A percentile compares a stretch with the other conserved stretches of the same genome.
Evolutionary conservation across 2,113 vertebrate genomes (phyloP).

Genomic region (Oenanthe oenanthe): DNA sequence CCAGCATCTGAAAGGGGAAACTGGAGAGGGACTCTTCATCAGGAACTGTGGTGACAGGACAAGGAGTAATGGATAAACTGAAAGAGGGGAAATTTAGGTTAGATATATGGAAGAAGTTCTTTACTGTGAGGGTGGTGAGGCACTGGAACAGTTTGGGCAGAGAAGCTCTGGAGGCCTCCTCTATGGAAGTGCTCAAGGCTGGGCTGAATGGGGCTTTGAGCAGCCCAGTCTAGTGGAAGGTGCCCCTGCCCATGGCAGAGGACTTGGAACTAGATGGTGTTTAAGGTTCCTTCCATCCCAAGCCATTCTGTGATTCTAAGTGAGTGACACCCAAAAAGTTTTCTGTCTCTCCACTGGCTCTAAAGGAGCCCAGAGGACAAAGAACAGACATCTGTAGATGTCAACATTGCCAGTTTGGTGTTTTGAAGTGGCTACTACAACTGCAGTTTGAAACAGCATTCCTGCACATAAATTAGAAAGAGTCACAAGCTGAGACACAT

Average conservation of each 20-base stretch:
- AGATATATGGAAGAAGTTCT: not conserved
- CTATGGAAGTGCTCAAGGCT: not conserved
- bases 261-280: not conserved
- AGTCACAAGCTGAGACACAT: not conserved
- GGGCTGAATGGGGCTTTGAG: not conserved
- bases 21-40: not conserved
- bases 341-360: not conserved
- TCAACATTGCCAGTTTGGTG: not conserved
- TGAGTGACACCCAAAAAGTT: not conserved
- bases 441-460: not conserved
- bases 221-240: rapidly evolving
- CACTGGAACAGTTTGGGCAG: not conserved
- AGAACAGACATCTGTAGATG: not conserved
- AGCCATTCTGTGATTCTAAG: not conserved
- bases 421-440: not conserved
- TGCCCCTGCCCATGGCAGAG: not conserved
- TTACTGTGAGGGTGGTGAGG: not conserved
- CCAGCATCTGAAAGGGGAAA: not conserved
- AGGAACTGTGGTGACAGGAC: not conserved
- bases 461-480: not conserved
- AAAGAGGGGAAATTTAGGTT: not conserved
- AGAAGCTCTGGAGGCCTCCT: not conserved
- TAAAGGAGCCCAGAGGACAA: not conserved
- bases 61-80: not conserved
- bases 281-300: not conserved